A percentile compares a stretch with the other conserved stretches of the same genome.
Evolutionary conservation across 2,797 vertebrate species (phyloP).

Genomic region (Luscinia luscinia): DNA sequence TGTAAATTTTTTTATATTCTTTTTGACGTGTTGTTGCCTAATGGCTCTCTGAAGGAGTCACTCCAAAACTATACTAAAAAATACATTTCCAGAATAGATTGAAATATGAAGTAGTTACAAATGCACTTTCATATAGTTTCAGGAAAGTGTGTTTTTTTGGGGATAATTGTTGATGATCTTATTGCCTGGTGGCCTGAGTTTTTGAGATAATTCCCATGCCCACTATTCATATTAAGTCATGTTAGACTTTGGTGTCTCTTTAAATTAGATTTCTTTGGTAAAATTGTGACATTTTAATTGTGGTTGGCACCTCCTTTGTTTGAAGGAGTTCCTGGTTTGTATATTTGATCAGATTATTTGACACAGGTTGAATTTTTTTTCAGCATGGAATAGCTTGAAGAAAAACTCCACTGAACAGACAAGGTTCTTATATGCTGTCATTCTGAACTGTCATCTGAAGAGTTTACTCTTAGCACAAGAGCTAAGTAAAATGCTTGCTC

Average conservation of each 20-base stretch:
- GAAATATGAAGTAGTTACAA: background rate
- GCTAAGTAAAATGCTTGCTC: background rate
- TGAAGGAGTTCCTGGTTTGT: background rate
- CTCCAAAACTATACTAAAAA: background rate
- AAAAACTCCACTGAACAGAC: background rate
- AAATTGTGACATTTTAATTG: background rate
- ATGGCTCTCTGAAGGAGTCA: background rate
- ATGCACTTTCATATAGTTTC: background rate
- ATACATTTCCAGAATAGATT: background rate
- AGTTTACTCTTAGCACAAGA: background rate
- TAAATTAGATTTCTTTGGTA: background rate
- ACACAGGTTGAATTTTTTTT: background rate
- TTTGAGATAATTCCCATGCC: background rate
- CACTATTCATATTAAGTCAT: background rate
- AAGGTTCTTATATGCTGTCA: background rate
- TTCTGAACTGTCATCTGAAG: background rate
- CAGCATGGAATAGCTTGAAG: background rate
- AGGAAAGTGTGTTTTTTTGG: background rate
- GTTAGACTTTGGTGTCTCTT: background rate
- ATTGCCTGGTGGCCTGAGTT: background rate
- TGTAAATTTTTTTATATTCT: background rate
- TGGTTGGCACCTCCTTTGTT: background rate
- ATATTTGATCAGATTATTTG: background rate
- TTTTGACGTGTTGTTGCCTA: background rate
- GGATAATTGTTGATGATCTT: background rate